phyloP scores from a whole-genome alignment of 2,113 vertebrate genomes.

The Protobothrops mucrosquamatus region DNA sequence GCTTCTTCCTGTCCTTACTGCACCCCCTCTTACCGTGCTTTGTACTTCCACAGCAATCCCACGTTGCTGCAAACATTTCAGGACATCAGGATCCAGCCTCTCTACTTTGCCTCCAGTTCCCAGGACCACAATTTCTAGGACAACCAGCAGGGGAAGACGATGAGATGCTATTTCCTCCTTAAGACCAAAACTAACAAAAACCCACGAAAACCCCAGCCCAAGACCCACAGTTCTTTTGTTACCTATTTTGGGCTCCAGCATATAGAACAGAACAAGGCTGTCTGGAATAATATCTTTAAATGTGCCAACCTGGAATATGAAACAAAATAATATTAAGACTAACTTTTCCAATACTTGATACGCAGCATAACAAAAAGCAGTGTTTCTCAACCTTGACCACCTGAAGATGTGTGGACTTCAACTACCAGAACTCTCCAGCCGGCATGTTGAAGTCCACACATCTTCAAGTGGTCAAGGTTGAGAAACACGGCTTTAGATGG shows the following conservation, averaged over 20 bases:
- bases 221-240: background rate
- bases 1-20: rapidly evolving
- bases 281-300: constrained; percentile 79
- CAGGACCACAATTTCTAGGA: constrained; percentile 88
- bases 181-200: background rate
- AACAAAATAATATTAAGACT: background rate
- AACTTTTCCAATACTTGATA: background rate
- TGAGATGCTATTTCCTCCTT: background rate
- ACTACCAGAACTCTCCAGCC: background rate
- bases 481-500: background rate
- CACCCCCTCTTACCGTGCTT: constrained; percentile 81
- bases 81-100: constrained; percentile 69
- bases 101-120: constrained; percentile 85
- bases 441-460: background rate
- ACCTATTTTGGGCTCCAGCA: constrained; percentile 86
- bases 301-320: constrained; percentile 73
- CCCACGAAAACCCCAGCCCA: background rate
- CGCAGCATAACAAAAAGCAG: background rate
- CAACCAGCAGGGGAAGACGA: background rate
- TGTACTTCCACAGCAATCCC: constrained; percentile 91
- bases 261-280: constrained; percentile 83
- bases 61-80: constrained; percentile 76
- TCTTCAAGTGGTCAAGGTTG: background rate
- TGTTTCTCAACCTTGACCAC: background rate
- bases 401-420: background rate